phyloP scores from a whole-genome alignment of 2,113 vertebrate genomes.

The Neogobius melanostomus region DNA sequence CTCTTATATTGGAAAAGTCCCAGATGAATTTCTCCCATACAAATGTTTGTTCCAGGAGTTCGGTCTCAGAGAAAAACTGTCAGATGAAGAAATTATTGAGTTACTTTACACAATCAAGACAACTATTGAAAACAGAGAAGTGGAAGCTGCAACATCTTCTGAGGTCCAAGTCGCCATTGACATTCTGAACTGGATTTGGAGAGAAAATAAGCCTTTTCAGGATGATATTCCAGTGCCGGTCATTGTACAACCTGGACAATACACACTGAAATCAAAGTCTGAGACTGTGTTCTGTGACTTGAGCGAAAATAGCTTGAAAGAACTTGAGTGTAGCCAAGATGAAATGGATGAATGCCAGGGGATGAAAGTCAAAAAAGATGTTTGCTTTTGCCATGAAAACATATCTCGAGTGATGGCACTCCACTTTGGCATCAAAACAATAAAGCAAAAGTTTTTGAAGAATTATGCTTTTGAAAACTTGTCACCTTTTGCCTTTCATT shows the following conservation, averaged over 20 bases:
- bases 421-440: slow-evolving; percentile 75
- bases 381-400: slow-evolving; percentile 73
- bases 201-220: slow-evolving; percentile 50
- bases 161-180: slow-evolving; percentile 76
- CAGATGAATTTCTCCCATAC: slow-evolving; percentile 74
- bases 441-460: slow-evolving; percentile 68
- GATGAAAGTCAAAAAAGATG: slow-evolving; percentile 64
- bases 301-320: slow-evolving; percentile 67
- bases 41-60: slow-evolving; percentile 69
- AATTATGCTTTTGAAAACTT: slow-evolving; percentile 34
- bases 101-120: slow-evolving; percentile 72
- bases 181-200: slow-evolving; percentile 82
- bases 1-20: slow-evolving; percentile 72
- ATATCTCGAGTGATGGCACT: slow-evolving; percentile 70
- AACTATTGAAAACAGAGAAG: slow-evolving; percentile 53
- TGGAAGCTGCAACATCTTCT: slow-evolving; percentile 47
- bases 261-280: slow-evolving; percentile 69
- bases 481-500: slow-evolving; percentile 63
- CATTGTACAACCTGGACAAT: slow-evolving; percentile 48
- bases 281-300: slow-evolving; percentile 79
- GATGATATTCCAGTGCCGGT: slow-evolving; percentile 76
- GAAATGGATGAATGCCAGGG: slow-evolving; percentile 75
- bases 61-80: slow-evolving; percentile 64
- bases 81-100: slow-evolving; percentile 62
- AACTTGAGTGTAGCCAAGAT: slow-evolving; percentile 61